Percentiles rank a stretch among this genome's conserved stretches.
phyloP scores from a whole-genome alignment of 2,797 vertebrate genomes.

The Diplodus sargus region DNA sequence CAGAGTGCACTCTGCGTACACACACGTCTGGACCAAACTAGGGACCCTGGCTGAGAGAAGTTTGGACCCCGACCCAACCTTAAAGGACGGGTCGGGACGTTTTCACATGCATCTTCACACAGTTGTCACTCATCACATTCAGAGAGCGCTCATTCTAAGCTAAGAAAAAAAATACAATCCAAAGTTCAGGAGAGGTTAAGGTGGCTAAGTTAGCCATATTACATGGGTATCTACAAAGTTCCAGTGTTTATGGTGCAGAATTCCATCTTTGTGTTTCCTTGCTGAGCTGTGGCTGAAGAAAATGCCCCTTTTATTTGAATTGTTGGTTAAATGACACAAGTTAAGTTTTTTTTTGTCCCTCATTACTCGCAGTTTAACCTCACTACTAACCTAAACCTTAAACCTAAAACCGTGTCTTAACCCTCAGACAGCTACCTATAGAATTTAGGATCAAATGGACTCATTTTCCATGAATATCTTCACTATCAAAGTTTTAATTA shows the following conservation, averaged over 20 bases:
- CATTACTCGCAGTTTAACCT: background rate
- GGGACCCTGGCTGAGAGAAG: background rate
- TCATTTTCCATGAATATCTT: background rate
- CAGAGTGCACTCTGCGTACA: background rate
- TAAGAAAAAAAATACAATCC: background rate
- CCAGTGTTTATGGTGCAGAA: background rate
- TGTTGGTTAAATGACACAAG: too few species aligned
- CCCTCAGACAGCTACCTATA: background rate
- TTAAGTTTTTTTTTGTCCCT: too few species aligned
- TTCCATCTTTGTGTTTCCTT: conserved; percentile 5
- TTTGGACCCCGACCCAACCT: background rate
- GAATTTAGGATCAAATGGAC: background rate
- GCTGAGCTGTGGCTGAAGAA: background rate
- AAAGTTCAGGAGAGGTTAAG: background rate
- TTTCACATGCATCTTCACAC: background rate
- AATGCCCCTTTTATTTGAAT: background rate
- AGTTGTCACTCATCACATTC: too few species aligned
- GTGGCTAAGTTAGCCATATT: background rate
- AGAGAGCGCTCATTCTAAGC: background rate
- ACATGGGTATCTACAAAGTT: background rate
- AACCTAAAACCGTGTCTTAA: background rate
- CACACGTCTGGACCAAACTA: background rate
- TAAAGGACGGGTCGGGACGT: background rate
- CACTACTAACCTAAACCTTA: background rate
- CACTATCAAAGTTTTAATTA: background rate